Evolutionary conservation across 2,888 invertebrate genomes (phyloP).

Genomic region (Mesopsocus fuscifrons): DNA sequence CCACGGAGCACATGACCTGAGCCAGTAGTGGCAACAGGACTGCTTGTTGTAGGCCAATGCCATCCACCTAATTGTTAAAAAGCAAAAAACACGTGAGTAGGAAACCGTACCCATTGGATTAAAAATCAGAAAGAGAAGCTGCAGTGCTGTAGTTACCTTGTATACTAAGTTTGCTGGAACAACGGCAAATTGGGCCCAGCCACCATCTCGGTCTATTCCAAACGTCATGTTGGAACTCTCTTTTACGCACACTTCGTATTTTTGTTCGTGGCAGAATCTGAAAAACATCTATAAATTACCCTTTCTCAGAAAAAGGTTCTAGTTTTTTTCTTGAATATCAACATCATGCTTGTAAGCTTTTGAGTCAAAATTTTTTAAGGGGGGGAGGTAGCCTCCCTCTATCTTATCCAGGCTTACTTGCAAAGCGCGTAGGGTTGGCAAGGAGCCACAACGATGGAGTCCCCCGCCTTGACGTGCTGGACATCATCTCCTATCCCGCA

Average conservation of each 20-base stretch:
- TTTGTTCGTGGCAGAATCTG: not conserved
- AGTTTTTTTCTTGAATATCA: too few relatives aligned
- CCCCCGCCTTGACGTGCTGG: not conserved
- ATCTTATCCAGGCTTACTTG: too few relatives aligned
- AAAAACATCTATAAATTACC: too few relatives aligned
- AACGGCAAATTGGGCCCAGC: slow-evolving; percentile 5
- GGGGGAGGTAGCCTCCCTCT: too few relatives aligned
- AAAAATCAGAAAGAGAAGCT: too few relatives aligned
- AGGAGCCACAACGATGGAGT: not conserved
- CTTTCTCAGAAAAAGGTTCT: too few relatives aligned
- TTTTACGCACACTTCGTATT: not conserved
- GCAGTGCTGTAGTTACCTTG: not conserved
- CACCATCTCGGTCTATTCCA: slow-evolving; percentile 1
- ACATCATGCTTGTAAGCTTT: too few relatives aligned
- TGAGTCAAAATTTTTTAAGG: too few relatives aligned
- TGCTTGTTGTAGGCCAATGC: not conserved
- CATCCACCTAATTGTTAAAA: too few relatives aligned
- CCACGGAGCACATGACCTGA: not conserved
- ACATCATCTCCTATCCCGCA: slow-evolving; percentile 3
- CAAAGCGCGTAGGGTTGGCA: not conserved
- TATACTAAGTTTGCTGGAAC: not conserved
- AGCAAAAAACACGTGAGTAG: too few relatives aligned
- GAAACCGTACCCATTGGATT: too few relatives aligned
- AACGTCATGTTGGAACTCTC: not conserved
- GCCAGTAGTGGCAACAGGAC: not conserved